Evolutionary conservation across 2,113 vertebrate species (phyloP).

Genomic region (Nanorana parkeri): DNA sequence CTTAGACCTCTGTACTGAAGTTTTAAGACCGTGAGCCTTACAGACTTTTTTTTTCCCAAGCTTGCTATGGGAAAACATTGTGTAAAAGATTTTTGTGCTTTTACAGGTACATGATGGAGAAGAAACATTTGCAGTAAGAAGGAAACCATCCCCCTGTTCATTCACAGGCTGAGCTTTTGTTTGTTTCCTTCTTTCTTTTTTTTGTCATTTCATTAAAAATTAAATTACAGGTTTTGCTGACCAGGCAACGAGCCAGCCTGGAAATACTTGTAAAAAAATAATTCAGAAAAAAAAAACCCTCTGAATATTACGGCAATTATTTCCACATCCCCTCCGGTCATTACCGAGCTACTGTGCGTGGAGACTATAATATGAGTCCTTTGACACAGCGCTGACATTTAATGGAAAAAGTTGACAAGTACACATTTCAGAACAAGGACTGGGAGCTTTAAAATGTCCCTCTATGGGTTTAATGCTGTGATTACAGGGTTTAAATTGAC

Average conservation of each 20-base stretch:
- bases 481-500: slow-evolving; percentile 32
- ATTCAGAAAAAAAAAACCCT: neutral
- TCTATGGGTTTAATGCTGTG: slow-evolving; percentile 13
- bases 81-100: too few relatives aligned
- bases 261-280: slow-evolving; percentile 21
- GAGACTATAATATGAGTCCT: slow-evolving; percentile 36
- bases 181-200: neutral
- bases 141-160: neutral
- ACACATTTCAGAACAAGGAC: slow-evolving; percentile 22
- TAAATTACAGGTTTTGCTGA: slow-evolving; percentile 40
- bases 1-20: too few relatives aligned
- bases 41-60: too few relatives aligned
- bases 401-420: slow-evolving; percentile 49
- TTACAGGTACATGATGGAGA: too few relatives aligned
- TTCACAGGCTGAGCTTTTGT: neutral
- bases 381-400: slow-evolving; percentile 30
- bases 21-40: too few relatives aligned
- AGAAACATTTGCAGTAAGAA: neutral
- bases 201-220: slow-evolving; percentile 42
- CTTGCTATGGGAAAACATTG: too few relatives aligned
- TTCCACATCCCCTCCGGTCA: slow-evolving; percentile 9
- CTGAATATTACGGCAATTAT: slow-evolving; percentile 37
- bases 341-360: neutral
- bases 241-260: slow-evolving; percentile 24
- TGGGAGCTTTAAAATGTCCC: neutral